phyloP scores from a whole-genome alignment of 1,140 invertebrate genomes.

The Camponotus vicinus region DNA sequence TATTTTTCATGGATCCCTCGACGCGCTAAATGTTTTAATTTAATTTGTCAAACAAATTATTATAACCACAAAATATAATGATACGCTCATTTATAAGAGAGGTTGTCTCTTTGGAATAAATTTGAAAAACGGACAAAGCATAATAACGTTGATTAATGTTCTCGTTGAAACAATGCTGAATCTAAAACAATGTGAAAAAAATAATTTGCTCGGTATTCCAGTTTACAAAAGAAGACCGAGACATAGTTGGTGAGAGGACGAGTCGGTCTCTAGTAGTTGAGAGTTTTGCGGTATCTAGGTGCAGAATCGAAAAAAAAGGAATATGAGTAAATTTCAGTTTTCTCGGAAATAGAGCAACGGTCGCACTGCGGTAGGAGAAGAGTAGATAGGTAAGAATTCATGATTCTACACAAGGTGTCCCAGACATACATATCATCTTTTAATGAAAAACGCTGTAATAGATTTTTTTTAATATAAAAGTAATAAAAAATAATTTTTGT shows the following conservation, averaged over 20 bases:
- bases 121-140: no score
- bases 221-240: neutral
- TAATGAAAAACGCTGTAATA: neutral
- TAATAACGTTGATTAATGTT: constrained; percentile 5
- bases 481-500: neutral
- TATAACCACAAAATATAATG: neutral
- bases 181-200: neutral
- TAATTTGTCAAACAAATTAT: neutral
- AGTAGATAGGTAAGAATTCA: constrained; percentile 29
- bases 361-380: constrained; percentile 70
- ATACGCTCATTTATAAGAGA: neutral
- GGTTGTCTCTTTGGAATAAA: neutral
- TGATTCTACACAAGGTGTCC: constrained; percentile 27
- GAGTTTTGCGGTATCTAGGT: neutral
- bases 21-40: neutral
- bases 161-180: neutral
- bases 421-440: constrained; percentile 22
- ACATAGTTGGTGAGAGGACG: constrained; percentile 3
- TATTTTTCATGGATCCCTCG: neutral
- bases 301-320: neutral
- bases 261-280: neutral
- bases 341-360: constrained; percentile 51
- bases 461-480: neutral
- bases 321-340: constrained; percentile 54
- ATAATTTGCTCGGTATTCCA: neutral